Percentiles rank a stretch among this genome's conserved stretches.
Evolutionary conservation across 1,140 invertebrate genomes (phyloP).

Genomic region (Antheraea pernyi): DNA sequence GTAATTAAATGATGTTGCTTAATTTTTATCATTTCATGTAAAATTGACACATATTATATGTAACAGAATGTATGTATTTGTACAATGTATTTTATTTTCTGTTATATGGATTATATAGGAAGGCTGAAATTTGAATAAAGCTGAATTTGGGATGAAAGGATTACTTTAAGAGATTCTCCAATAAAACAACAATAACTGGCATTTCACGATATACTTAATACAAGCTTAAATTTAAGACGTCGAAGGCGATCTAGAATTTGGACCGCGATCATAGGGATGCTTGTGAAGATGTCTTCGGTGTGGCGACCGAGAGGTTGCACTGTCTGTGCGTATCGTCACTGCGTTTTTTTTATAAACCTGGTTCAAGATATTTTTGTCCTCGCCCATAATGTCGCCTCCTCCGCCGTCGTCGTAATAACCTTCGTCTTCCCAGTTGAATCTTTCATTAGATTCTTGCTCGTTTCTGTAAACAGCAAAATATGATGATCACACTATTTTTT

Average conservation of each 20-base stretch:
- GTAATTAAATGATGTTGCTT: too few species aligned
- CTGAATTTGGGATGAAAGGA: not conserved
- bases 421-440: constrained; percentile 47
- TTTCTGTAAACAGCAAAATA: not conserved
- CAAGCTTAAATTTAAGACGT: constrained; percentile 29
- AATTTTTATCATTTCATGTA: too few species aligned
- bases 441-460: constrained; percentile 45
- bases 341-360: constrained; percentile 9
- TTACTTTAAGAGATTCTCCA: not conserved
- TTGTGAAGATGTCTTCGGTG: constrained; percentile 75
- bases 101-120: not conserved
- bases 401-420: constrained; percentile 49
- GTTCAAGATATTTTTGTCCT: constrained; percentile 47
- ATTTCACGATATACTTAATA: constrained; percentile 16
- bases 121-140: not conserved
- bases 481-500: too few species aligned
- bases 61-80: too few species aligned
- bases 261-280: constrained; percentile 72
- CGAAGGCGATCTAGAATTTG: constrained; percentile 32
- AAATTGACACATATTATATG: too few species aligned
- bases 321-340: constrained; percentile 34
- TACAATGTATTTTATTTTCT: not conserved
- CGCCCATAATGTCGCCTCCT: constrained; percentile 54
- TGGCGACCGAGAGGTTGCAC: constrained; percentile 33
- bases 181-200: constrained; percentile 6